phyloP scores from a whole-genome alignment of 2,888 invertebrate genomes.

The Tuberolachnus salignus region DNA sequence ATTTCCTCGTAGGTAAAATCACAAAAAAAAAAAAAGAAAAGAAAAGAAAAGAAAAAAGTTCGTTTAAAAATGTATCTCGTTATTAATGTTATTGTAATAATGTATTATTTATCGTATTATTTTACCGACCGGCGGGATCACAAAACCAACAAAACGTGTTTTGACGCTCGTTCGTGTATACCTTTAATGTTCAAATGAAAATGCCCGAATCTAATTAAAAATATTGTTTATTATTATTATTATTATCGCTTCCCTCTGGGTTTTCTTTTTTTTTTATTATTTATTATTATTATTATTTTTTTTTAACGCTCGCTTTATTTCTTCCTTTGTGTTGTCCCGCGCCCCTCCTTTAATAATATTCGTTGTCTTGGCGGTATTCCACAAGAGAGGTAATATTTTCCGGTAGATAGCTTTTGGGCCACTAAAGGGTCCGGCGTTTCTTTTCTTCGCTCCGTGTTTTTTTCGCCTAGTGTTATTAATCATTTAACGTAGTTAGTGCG shows the following conservation, averaged over 20 bases:
- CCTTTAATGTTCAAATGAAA: neutral
- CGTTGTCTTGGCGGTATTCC: conserved; percentile 55
- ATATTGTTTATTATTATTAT: conserved; percentile 55
- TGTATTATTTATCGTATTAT: conserved; percentile 31
- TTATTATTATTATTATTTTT: neutral
- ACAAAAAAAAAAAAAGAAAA: too few species aligned
- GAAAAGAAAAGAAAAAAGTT: conserved; percentile 10
- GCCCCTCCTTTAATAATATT: conserved; percentile 30
- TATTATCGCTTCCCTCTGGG: conserved; percentile 1
- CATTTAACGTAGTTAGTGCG: conserved; percentile 55
- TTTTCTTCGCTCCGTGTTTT: conserved; percentile 28
- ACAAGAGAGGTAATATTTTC: conserved; percentile 56
- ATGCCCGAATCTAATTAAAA: conserved; percentile 54
- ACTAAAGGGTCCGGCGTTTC: conserved; percentile 51
- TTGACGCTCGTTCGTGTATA: conserved; percentile 19
- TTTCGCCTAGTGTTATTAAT: conserved; percentile 54
- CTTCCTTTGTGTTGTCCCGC: conserved; percentile 19
- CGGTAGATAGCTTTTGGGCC: conserved; percentile 56
- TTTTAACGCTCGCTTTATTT: conserved; percentile 49
- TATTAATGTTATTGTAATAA: conserved; percentile 49
- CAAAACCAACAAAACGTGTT: conserved; percentile 46
- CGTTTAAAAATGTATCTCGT: conserved; percentile 43
- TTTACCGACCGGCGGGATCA: conserved; percentile 4
- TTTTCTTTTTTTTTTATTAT: neutral
- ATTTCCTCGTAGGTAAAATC: too few species aligned